Evolutionary conservation across 1,140 invertebrate genomes (phyloP).

Genomic region (Myzus persicae): DNA sequence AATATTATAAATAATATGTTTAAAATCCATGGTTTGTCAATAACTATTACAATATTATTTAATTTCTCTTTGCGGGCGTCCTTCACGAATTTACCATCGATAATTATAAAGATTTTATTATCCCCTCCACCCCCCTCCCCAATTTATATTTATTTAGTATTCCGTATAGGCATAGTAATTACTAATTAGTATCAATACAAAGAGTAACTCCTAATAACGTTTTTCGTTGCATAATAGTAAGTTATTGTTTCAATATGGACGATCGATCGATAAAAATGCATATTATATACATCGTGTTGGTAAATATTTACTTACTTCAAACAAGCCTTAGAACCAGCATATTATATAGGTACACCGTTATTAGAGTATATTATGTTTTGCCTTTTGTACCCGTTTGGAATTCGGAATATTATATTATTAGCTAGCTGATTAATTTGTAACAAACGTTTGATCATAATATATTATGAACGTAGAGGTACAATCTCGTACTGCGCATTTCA

Average conservation of each 20-base stretch:
- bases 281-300: not conserved
- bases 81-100: no score
- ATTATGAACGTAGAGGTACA: not conserved
- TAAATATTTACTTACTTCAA: conserved; percentile 4
- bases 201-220: not conserved
- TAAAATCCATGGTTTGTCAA: not conserved
- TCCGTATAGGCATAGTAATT: no score
- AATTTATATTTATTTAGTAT: not conserved
- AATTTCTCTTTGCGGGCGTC: not conserved
- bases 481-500: not conserved
- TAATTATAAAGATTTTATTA: not conserved
- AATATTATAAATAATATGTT: not conserved
- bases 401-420: not conserved
- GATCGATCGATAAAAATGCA: not conserved
- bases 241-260: not conserved
- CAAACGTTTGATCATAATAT: conserved; percentile 4
- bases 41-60: not conserved
- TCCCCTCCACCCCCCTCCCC: no score
- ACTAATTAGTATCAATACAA: no score
- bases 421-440: not conserved
- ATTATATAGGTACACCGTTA: not conserved
- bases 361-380: not conserved
- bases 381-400: not conserved
- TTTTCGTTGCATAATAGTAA: not conserved
- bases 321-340: not conserved